phyloP scores from a whole-genome alignment of 2,888 invertebrate species.

The Lasioglossum morio region DNA sequence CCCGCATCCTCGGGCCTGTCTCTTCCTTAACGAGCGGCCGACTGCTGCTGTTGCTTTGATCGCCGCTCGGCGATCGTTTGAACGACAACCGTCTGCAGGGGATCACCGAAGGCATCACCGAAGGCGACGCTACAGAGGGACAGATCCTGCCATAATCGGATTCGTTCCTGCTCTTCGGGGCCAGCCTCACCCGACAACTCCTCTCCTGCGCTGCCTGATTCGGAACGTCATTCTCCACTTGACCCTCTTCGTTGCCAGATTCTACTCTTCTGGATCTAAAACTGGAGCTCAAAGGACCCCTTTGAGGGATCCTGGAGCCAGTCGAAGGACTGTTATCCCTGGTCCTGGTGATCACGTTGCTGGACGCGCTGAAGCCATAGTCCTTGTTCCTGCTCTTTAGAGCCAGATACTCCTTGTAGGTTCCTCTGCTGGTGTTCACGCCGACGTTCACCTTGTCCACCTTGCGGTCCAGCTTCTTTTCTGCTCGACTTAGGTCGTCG shows the following conservation, averaged over 20 bases:
- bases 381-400: conserved; percentile 67
- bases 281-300: conserved; percentile 66
- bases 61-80: conserved; percentile 72
- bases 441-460: conserved; percentile 70
- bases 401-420: conserved; percentile 76
- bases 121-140: conserved; percentile 27
- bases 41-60: conserved; percentile 57
- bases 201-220: conserved; percentile 33
- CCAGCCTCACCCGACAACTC: conserved; percentile 28
- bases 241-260: conserved; percentile 29
- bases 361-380: conserved; percentile 68
- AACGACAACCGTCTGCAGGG: conserved; percentile 72
- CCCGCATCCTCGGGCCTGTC: conserved; percentile 57
- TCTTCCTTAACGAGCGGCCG: conserved; percentile 70
- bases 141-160: conserved; percentile 50
- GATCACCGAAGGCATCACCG: conserved; percentile 51
- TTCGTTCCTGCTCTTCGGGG: conserved; percentile 68
- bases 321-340: conserved; percentile 66
- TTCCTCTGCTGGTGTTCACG: conserved; percentile 72
- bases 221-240: not conserved
- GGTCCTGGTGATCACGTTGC: conserved; percentile 46
- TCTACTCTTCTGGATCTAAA: conserved; percentile 62
- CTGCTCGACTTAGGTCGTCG: conserved; percentile 76
- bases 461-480: conserved; percentile 64
- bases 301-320: conserved; percentile 74